phyloP scores from a whole-genome alignment of 2,113 vertebrate genomes.

The Petroica traversi region DNA sequence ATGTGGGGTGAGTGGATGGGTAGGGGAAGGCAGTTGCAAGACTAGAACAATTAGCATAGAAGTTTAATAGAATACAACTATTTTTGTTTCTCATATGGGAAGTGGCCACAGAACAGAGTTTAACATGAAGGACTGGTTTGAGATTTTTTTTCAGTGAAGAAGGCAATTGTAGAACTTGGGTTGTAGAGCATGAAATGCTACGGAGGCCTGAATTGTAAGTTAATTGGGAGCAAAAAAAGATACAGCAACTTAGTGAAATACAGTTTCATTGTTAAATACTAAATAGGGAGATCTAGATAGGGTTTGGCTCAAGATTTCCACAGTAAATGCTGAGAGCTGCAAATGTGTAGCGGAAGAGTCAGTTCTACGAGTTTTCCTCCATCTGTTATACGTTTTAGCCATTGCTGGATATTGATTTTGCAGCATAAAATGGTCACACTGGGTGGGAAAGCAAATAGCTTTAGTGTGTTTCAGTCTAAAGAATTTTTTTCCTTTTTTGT shows the following conservation, averaged over 20 bases:
- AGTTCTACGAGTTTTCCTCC: not conserved
- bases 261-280: not conserved
- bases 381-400: fast-evolving
- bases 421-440: not conserved
- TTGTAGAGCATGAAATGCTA: not conserved
- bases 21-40: not conserved
- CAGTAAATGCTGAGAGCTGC: not conserved
- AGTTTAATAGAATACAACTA: not conserved
- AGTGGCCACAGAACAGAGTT: not conserved
- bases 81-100: not conserved
- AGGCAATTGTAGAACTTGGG: not conserved
- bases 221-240: not conserved
- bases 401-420: not conserved
- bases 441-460: not conserved
- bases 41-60: not conserved
- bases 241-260: not conserved
- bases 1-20: not conserved
- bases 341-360: not conserved
- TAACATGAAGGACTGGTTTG: not conserved
- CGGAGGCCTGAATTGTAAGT: not conserved
- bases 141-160: not conserved
- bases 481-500: not conserved
- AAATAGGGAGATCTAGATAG: not conserved
- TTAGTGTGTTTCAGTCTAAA: not conserved
- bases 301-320: not conserved